Percentiles rank a stretch among this genome's conserved stretches.
Conservation (phyloP, 2,113 vertebrate species). For the Spermophilus dauricus region DNA sequence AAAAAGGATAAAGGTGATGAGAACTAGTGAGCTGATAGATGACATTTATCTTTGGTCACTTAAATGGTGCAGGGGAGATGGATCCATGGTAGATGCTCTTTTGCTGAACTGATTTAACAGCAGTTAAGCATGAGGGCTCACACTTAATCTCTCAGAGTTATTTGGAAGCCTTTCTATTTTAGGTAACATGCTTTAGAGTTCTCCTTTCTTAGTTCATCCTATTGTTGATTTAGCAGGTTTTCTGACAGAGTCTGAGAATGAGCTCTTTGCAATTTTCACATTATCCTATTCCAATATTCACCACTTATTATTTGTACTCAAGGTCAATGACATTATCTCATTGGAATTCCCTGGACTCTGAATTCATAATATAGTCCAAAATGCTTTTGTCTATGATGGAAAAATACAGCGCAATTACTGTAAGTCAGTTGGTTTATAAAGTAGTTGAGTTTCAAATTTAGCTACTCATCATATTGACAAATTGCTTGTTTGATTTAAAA, state of each 20-base stretch:
- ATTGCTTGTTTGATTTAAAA: conserved; percentile 44
- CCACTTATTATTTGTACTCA: conserved; percentile 86
- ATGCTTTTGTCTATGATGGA: conserved; percentile 79
- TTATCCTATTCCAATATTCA: conserved; percentile 86
- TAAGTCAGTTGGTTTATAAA: conserved; percentile 75
- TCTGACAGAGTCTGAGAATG: conserved; percentile 87
- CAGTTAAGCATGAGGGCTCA: conserved; percentile 50
- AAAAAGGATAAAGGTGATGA: neutral
- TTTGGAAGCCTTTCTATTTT: conserved; percentile 81
- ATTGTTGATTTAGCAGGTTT: conserved; percentile 88
- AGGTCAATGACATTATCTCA: conserved; percentile 87
- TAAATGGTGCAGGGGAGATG: neutral
- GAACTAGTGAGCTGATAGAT: neutral
- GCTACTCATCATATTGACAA: conserved; percentile 65
- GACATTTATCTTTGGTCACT: conserved; percentile 39
- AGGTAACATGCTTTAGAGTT: conserved; percentile 81
- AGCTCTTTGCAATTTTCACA: conserved; percentile 86
- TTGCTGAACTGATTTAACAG: conserved; percentile 63
- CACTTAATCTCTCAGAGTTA: conserved; percentile 80
- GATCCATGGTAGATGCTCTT: neutral
- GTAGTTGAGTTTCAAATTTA: conserved; percentile 69
- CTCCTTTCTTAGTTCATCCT: conserved; percentile 83
- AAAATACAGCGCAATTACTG: conserved; percentile 81
- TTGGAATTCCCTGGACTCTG: conserved; percentile 87
- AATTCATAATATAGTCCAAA: conserved; percentile 83